A percentile compares a stretch with the other conserved stretches of the same genome.
Conservation (phyloP, 2,888 invertebrate species). For the Perdita meconis region DNA sequence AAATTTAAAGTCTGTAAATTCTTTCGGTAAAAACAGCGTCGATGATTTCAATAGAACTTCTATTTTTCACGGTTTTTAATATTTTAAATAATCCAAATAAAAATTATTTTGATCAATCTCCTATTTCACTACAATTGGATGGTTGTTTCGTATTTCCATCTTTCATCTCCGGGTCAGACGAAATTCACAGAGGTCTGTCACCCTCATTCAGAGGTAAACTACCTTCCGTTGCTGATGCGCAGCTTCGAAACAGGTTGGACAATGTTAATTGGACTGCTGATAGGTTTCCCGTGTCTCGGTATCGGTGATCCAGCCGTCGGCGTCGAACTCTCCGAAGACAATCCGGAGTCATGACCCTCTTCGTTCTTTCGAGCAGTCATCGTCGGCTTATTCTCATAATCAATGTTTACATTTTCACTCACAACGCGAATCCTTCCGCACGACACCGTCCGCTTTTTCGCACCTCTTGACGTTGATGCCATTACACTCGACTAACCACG, state of each 20-base stretch:
- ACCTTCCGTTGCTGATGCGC: slow-evolving; percentile 76
- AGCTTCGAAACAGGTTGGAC: slow-evolving; percentile 41
- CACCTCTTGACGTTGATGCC: slow-evolving; percentile 68
- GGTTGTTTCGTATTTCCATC: too few species aligned
- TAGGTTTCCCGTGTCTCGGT: slow-evolving; percentile 72
- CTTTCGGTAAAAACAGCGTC: too few species aligned
- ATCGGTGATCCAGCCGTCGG: slow-evolving; percentile 81
- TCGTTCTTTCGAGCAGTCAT: slow-evolving; percentile 60
- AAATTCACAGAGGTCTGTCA: too few species aligned
- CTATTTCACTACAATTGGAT: too few species aligned
- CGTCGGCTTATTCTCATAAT: slow-evolving; percentile 10
- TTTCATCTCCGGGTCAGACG: too few species aligned
- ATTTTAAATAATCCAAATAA: too few species aligned
- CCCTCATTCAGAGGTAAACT: too few species aligned
- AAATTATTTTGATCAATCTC: too few species aligned
- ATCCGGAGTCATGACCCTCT: slow-evolving; percentile 80
- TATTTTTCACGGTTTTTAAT: too few species aligned
- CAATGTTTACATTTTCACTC: slow-evolving; percentile 15
- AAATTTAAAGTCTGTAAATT: too few species aligned
- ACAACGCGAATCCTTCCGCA: slow-evolving; percentile 52
- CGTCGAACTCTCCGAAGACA: slow-evolving; percentile 81
- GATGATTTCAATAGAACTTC: too few species aligned
- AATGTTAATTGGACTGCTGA: slow-evolving; percentile 42
- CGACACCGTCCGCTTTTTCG: slow-evolving; percentile 70
- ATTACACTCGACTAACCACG: slow-evolving; percentile 33